phyloP scores from a whole-genome alignment of 2,113 vertebrate species.

The Salvator merianae region DNA sequence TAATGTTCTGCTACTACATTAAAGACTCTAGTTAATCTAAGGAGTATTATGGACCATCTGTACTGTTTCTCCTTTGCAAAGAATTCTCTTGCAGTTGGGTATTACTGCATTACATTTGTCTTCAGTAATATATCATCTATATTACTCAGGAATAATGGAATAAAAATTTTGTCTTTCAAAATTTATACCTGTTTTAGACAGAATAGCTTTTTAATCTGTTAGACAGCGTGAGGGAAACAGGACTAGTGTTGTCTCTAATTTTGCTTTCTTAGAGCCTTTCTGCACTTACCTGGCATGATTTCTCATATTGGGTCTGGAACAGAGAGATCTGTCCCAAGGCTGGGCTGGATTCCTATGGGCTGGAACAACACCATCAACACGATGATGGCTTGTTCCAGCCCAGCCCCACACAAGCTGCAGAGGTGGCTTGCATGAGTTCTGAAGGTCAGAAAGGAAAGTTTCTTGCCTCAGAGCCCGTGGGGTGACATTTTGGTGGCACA shows the following conservation, averaged over 20 bases:
- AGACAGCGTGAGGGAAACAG: conserved; percentile 2
- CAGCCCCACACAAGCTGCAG: no score
- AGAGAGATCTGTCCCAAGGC: no score
- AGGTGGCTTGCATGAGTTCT: no score
- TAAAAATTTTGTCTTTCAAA: conserved; percentile 7
- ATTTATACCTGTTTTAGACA: conserved; percentile 14
- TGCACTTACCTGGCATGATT: neutral
- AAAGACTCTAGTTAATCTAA: neutral
- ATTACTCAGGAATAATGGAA: no score
- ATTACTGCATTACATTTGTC: conserved; percentile 13
- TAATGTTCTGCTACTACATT: conserved; percentile 9
- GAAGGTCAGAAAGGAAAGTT: no score
- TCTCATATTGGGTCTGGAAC: no score
- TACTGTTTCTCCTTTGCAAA: conserved; percentile 16
- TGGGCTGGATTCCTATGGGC: no score
- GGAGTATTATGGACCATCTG: neutral
- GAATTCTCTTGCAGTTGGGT: conserved; percentile 4
- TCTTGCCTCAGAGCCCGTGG: no score
- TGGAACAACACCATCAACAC: no score
- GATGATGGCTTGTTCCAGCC: no score
- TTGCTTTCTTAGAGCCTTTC: neutral
- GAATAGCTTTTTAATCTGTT: conserved; percentile 15
- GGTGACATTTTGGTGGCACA: no score
- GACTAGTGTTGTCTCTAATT: neutral
- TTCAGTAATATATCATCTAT: conserved; percentile 2